Evolutionary conservation across 2,113 vertebrate genomes (phyloP), one percentile per base, ranked within the genome.

Genomic region (Todiramphus chloris): DNA sequence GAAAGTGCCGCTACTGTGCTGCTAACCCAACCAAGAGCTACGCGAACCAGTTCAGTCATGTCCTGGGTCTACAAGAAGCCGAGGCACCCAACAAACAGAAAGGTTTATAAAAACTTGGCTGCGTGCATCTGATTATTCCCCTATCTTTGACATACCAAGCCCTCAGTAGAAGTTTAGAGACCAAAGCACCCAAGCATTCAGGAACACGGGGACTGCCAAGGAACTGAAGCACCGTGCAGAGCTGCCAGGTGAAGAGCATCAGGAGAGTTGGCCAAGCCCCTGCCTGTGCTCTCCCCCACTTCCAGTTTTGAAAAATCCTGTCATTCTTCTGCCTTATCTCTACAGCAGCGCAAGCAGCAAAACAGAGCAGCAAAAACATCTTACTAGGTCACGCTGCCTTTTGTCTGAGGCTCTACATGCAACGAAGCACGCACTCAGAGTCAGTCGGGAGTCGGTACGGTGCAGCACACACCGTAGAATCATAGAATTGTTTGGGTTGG

Each of bases 171-270:
- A 31, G 41, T 11, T 66, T 14, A 55, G 59, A 41, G 27, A 14
- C 6, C 51, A 30, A 23, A 55, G 79, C 53, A 60, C 25, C 46
- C 46, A 20, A 39, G 60, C 25, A 10, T 27, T 55, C 43, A 59
- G 31, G 63, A 86, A 33, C 20, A 51, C 13, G 4, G 3, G 31
- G 56, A 59, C 41, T 50, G 48, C 50, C n/a, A 67, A 44, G 37
- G 76, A 53, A 28, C 3, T 0, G 0, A 46, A 44, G 4, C 28
- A 13, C 44, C 0, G 0, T 19, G 59, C 51, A 2, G 14, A 27
- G 28, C 48, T 5, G 9, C 10, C 82, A 88, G 68, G 37, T 31
- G 72, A 83, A 31, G 39, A 58, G 16, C 55, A 24, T 9, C 64
- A 55, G 64, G 23, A 86, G 74, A 69, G 14, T 19, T 25, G 66